Evolutionary conservation across 1,140 invertebrate genomes (phyloP).

Genomic region (Scaptomyza hsui): DNA sequence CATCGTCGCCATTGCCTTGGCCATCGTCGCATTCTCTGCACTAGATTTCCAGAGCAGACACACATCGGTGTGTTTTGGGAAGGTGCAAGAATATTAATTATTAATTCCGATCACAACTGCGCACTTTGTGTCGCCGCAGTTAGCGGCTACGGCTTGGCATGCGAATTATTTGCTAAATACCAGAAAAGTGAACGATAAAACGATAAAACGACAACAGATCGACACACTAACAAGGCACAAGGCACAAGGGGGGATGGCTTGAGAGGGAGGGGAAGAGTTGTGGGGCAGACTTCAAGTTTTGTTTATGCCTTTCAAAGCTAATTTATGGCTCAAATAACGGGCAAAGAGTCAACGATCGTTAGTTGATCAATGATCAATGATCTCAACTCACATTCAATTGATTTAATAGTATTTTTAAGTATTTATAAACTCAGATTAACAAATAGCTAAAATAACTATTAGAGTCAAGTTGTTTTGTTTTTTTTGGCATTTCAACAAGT

Average conservation of each 20-base stretch:
- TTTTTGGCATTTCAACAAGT: neutral
- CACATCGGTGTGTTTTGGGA: constrained; percentile 52
- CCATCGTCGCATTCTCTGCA: constrained; percentile 25
- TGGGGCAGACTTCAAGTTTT: neutral
- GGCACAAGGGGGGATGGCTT: too few relatives aligned
- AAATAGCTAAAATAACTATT: constrained; percentile 17
- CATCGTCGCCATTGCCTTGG: neutral
- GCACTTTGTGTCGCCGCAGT: constrained; percentile 74
- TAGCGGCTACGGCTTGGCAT: constrained; percentile 65
- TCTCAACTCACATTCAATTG: constrained; percentile 35
- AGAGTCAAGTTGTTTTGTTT: constrained; percentile 12
- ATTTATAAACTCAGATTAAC: constrained; percentile 10
- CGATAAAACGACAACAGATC: constrained; percentile 14
- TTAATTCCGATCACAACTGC: constrained; percentile 79
- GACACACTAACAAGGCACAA: neutral
- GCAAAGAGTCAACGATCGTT: constrained; percentile 38
- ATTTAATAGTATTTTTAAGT: constrained; percentile 9
- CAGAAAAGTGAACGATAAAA: constrained; percentile 62
- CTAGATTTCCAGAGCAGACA: constrained; percentile 31
- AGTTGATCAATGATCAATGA: neutral
- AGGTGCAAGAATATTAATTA: constrained; percentile 84
- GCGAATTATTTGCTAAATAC: constrained; percentile 76
- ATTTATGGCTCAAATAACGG: constrained; percentile 51
- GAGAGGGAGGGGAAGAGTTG: neutral
- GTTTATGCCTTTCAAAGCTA: constrained; percentile 24